phyloP scores from a whole-genome alignment of 2,797 vertebrate genomes.

The Mastacembelus armatus region DNA sequence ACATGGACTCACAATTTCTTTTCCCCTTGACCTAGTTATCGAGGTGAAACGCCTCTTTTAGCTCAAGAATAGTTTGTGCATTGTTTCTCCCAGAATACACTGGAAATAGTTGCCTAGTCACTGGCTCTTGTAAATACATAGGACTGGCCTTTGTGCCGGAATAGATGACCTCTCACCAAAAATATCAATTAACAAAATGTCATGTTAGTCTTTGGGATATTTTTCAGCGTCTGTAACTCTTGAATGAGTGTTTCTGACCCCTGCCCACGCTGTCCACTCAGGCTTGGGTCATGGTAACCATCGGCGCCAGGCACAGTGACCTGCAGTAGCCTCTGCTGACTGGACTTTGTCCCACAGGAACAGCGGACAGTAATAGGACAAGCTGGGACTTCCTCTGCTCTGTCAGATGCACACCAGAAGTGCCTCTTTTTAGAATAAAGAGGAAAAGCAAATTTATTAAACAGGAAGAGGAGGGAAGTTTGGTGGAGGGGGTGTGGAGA shows the following conservation, averaged over 20 bases:
- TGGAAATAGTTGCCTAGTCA: background rate
- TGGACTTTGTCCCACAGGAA: conserved; percentile 45
- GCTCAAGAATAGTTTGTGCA: background rate
- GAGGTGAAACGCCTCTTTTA: background rate
- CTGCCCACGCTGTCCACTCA: background rate
- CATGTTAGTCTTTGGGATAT: background rate
- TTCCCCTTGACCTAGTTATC: background rate
- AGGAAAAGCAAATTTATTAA: conserved; percentile 46
- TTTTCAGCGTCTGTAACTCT: background rate
- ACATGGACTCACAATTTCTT: background rate
- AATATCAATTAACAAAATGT: background rate
- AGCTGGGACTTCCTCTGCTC: conserved; percentile 36
- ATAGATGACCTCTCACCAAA: background rate
- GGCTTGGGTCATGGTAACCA: conserved; percentile 3
- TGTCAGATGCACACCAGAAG: conserved; percentile 24
- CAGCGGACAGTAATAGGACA: conserved; percentile 49
- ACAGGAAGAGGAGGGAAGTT: conserved; percentile 30
- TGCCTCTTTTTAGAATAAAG: conserved; percentile 45
- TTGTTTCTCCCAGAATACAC: background rate
- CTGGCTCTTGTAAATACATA: background rate
- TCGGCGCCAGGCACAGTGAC: conserved; percentile 44
- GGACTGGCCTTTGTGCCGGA: background rate
- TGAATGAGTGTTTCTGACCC: background rate
- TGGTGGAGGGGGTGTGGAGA: conserved; percentile 32
- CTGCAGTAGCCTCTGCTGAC: conserved; percentile 57